These are phyloP conservation scores for Brevipalpus yothersi DNA, from an alignment of 1,140 invertebrate genomes.

Conservation along the genomic window DNA sequence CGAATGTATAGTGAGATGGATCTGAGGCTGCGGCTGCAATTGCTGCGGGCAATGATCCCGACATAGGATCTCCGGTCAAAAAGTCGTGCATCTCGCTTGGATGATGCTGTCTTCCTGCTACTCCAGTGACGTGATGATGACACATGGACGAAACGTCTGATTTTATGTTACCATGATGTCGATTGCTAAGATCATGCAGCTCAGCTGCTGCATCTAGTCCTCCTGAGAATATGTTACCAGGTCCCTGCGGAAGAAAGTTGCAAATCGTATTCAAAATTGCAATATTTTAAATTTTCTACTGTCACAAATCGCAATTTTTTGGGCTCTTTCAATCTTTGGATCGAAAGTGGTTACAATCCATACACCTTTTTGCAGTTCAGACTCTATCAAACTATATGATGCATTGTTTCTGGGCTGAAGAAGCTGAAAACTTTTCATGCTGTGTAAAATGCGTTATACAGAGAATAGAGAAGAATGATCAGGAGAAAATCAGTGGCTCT, in stretches of 20 bases:
- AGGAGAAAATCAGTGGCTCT: no score
- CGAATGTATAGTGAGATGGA: conserved; percentile 33
- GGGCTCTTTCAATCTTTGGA: no score
- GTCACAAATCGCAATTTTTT: no score
- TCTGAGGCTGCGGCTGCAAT: conserved; percentile 19
- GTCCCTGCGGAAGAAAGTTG: background rate
- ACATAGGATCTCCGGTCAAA: conserved; percentile 3
- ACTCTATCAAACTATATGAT: no score
- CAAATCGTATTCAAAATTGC: no score
- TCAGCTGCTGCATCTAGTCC: conserved; percentile 6
- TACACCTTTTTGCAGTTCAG: no score
- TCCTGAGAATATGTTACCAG: conserved; percentile 5
- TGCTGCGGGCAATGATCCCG: background rate
- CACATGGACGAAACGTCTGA: conserved; percentile 7
- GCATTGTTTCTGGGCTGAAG: no score
- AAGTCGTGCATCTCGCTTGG: conserved; percentile 8
- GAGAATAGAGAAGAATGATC: no score
- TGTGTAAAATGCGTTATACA: no score
- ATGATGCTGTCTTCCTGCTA: conserved; percentile 8
- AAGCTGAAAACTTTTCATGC: no score
- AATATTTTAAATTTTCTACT: no score
- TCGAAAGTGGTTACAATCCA: no score
- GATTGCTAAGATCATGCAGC: conserved; percentile 7
- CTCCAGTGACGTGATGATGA: conserved; percentile 4
- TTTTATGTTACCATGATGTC: conserved; percentile 6